Evolutionary conservation across 2,113 vertebrate genomes (phyloP).

Genomic region (Leptodactylus fuscus): DNA sequence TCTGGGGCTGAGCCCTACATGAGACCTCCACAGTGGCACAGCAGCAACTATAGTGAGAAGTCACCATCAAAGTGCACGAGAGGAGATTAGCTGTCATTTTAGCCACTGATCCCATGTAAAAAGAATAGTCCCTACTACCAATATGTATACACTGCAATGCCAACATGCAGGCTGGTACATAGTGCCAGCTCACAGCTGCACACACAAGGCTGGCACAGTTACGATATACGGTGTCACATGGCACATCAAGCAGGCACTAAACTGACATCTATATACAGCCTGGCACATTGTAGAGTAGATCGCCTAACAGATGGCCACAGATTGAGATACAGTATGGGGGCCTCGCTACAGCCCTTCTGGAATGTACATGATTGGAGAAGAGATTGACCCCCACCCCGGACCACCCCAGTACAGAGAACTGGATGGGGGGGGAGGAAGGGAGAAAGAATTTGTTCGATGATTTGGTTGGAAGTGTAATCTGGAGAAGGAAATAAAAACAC

Average conservation of each 20-base stretch:
- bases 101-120: background rate
- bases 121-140: background rate
- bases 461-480: background rate
- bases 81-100: background rate
- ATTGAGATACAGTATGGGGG: background rate
- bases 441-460: background rate
- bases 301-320: background rate
- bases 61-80: background rate
- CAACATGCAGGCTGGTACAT: constrained; percentile 16
- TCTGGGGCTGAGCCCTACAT: background rate
- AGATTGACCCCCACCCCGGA: background rate
- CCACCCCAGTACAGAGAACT: background rate
- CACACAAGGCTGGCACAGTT: constrained; percentile 35
- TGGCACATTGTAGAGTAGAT: background rate
- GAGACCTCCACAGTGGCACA: background rate
- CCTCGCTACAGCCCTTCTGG: background rate
- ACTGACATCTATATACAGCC: constrained; percentile 21
- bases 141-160: background rate
- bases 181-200: constrained; percentile 1
- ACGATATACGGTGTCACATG: constrained; percentile 34
- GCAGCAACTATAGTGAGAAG: background rate
- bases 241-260: constrained; percentile 51
- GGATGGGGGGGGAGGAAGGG: background rate
- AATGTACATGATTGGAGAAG: constrained; percentile 32
- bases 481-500: background rate